Base-by-base conservation (phyloP, 2,113 vertebrate species). In the Gobius niger region DNA sequence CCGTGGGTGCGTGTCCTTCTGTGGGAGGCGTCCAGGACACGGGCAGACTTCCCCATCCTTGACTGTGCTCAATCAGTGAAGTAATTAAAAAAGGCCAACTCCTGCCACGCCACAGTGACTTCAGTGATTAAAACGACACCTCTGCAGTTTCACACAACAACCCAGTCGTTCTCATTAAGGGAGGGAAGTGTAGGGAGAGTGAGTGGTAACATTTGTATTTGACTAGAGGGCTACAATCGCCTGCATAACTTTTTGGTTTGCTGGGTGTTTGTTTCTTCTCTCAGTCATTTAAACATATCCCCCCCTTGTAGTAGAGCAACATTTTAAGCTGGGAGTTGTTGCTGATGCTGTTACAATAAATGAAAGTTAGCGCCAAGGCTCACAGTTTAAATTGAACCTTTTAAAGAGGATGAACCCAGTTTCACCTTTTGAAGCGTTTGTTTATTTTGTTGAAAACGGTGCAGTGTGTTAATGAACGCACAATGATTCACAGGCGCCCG, bases 11-110 rank as follows among this genome's bases (percentile, higher is more conserved):
- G n/a, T 47, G 61, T 72, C 81, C 65, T 74, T 76, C 65, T 67
- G 53, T 68, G 53, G 73, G 72, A 70, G 77, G 77, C 69, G 70
- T 79, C 70, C 73, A 66, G 66, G 71, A 44, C 63, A 83, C 83
- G 88, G 85, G 81, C 82, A 83, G 75, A 65, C 80, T 66, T 74
- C 57, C 76, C 88, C 85, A 85, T 90, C 87, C 88, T 85, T 88
- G 84, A 82, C 82, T 83, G 80, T 75, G 81, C 85, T 82, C 88
- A 87, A 85, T 90, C 80, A 89, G 82, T 69, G 40, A 80, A 82
- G 83, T 89, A 91, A 92, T 92, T 92, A 91, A 89, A 89, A 81
- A 86, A 80, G 82, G 85, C 86, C 87, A 87, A 90, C 85, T 90
- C 80, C 66, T 84, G 86, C 87, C 85, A 90, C 82, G 88, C 82